Evolutionary conservation across 2,888 invertebrate genomes (phyloP), one percentile per base, ranked within the genome.

Genomic region (Frankliniella fusca): DNA sequence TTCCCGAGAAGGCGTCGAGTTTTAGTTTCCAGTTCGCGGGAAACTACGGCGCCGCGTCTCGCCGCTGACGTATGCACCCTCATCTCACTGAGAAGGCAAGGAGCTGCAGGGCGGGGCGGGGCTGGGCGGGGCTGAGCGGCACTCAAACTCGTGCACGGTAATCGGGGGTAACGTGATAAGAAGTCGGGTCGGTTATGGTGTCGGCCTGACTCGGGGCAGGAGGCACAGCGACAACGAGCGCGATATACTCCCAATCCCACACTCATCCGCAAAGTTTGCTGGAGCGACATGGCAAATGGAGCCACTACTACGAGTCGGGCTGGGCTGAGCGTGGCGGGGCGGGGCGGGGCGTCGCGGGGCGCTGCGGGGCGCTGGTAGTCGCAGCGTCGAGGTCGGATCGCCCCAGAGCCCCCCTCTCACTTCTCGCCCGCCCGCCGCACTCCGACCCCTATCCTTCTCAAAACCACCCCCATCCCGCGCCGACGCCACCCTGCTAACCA

Each of bases 201-300:
- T 7, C 15, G 15, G 15, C 61, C 15, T 61, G 15, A 12, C 54
- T 12, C 2, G 70, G 70, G 70, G 23, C 8, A 23, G 70, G n/a
- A 12, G 11, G 15, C 61, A 9, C 54, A 2, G 5, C 54, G 15
- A 23, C 70, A 76, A 76, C 70, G 70, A 76, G 23, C 23, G 70
- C 70, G 70, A 76, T 76, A 76, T 76, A 76, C 70, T 27, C 70
- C 70, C 70, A 76, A 76, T 76, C 70, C 70, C 70, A 27, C 70
- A 76, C 70, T 76, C 70, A 76, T 61, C 70, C 70, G 11, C 70
- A 76, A 70, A 76, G 70, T 76, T 76, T 76, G 70, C 54, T 20
- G 20, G 54, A 38, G 38, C 38, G 38, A 15, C 20, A 61, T 15
- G 61, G 61, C 61, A 61, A 61, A 61, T 18, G 61, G 61, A 61